Conservation (phyloP, 1,140 invertebrate species). For the Procambarus clarkii region DNA sequence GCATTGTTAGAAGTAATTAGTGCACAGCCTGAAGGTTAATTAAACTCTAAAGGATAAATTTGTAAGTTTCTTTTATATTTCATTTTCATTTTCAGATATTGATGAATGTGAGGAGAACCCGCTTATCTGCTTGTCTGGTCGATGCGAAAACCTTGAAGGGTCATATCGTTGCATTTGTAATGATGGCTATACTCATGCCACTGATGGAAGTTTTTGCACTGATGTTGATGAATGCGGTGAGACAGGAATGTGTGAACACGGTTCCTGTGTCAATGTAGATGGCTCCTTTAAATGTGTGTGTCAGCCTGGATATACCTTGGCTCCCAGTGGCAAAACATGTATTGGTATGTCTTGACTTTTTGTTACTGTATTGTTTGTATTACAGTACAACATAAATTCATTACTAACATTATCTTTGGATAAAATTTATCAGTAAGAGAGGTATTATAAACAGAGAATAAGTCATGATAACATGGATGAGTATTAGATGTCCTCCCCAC, state of each 20-base stretch:
- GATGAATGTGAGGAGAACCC: constrained; percentile 90
- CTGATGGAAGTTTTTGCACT: constrained; percentile 85
- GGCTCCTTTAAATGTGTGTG: constrained; percentile 77
- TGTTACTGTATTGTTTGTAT: neutral
- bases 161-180: constrained; percentile 88
- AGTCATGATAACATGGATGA: no score
- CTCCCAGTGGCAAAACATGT: constrained; percentile 79
- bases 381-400: no score
- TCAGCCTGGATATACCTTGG: constrained; percentile 83
- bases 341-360: constrained; percentile 64
- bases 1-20: no score
- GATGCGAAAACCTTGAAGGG: constrained; percentile 83
- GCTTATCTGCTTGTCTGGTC: constrained; percentile 87
- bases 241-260: constrained; percentile 84
- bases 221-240: constrained; percentile 88
- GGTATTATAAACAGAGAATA: no score
- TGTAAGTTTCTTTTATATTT: no score
- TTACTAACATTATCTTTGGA: no score
- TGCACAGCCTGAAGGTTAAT: no score
- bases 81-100: constrained; percentile 80
- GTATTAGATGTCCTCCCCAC: no score
- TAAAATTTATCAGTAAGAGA: no score
- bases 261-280: constrained; percentile 78
- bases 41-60: no score
- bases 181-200: constrained; percentile 83